Evolutionary conservation across 2,113 vertebrate genomes (phyloP), one percentile per base, ranked within the genome.

Genomic region (Potamarius usumacintae): DNA sequence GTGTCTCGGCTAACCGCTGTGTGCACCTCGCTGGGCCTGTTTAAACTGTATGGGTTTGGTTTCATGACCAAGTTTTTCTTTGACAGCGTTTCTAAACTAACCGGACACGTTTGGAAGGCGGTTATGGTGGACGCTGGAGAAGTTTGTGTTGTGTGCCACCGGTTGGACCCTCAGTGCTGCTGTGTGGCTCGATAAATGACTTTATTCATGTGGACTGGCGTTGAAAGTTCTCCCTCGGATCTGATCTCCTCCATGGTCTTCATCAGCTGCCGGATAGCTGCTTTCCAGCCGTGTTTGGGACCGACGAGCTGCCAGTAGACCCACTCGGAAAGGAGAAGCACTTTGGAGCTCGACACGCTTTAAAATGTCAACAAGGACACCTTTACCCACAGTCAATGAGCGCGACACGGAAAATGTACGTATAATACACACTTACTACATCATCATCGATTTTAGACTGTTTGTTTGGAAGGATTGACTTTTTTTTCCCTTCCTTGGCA

Each of bases 341-440:
- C 76, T 89, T 87, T 65, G 87, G 87, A 53, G 84, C 82, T 52
- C 80, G 85, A 88, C 82, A 83, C 88, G 48, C 67, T 34, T 86
- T 86, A 96, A 93, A 91, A 97, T 97, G 96, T 97, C 96, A 94
- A 95, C 96, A 81, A 90, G 96, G 94, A 96, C 96, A 85, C 96
- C 96, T 18, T 88, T 97, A 92, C 96, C 96, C 57, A 97, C 96
- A 86, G 96, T 97, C 90, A 97, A 96, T 89, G 96, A 97, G 79
- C 95, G 96, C 53, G 96, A 96, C 94, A 91, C 96, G 2, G 96
- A 97, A 90, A 96, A 97, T 90, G 96, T 97, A 91, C 96, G 96
- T 96, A 84, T 65, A 53, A 42, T 42, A 42, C 34, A 42, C 34
- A 42, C 34, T 18, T 11, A 0, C 2, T 8, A 9, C 18, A 9